phyloP scores from a whole-genome alignment of 1,140 invertebrate genomes.

The Hyles euphorbiae region DNA sequence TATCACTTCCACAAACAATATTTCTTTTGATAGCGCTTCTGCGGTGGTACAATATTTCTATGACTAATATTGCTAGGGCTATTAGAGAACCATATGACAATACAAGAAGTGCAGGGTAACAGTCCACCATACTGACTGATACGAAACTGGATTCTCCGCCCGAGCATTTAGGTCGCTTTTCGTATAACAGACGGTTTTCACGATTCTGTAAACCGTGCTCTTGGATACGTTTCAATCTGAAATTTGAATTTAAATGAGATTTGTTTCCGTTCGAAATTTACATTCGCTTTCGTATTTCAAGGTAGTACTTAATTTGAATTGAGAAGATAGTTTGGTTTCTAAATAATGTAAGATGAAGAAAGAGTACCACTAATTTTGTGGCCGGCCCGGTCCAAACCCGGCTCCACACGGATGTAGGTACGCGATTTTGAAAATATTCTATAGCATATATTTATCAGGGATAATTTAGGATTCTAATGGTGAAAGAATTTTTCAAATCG shows the following conservation, averaged over 20 bases:
- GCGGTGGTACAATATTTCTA: conserved; percentile 35
- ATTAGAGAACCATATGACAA: conserved; percentile 63
- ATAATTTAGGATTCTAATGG: too few species aligned
- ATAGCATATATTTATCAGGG: too few species aligned
- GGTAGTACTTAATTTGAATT: too few species aligned
- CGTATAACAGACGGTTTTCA: conserved; percentile 76
- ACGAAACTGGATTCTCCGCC: conserved; percentile 72
- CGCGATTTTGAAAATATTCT: too few species aligned
- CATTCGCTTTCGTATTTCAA: too few species aligned
- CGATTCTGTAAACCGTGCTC: conserved; percentile 78
- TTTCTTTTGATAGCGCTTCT: conserved; percentile 10
- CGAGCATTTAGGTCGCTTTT: conserved; percentile 76
- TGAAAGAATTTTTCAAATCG: too few species aligned
- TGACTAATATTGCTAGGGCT: conserved; percentile 25
- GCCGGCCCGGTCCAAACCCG: too few species aligned
- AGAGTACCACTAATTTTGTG: too few species aligned
- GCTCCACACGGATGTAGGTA: too few species aligned
- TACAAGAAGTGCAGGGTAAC: conserved; percentile 65
- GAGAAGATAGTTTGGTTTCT: too few species aligned
- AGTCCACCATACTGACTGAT: conserved; percentile 78
- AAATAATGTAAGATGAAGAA: too few species aligned
- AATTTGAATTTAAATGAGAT: conserved; percentile 11
- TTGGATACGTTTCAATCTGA: conserved; percentile 75
- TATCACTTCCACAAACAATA: background rate
- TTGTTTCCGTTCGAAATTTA: background rate